Base-by-base conservation (phyloP, 2,888 invertebrate species). In the Platycheirus albimanus region DNA sequence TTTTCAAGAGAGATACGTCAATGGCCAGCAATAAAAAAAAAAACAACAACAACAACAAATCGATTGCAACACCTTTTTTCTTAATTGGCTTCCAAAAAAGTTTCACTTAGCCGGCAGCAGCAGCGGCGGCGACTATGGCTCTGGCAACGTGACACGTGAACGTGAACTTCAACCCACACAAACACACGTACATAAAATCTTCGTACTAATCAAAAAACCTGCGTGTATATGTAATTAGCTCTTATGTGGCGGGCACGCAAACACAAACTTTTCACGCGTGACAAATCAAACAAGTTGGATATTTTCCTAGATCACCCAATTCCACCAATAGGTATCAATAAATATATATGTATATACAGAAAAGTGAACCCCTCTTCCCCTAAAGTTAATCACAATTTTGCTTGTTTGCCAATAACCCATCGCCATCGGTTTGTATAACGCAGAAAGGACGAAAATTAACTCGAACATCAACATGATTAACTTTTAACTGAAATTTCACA, bases 401-500 rank as follows among this genome's bases (percentile, higher is more conserved):
- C n/a, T 30, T 51, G 47, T 33, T 15, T 24, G 11, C 19, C 15
- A 20, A 49, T 36, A 49, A 24, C n/a, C n/a, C n/a, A n/a, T 36
- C 20, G 6, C 36, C 41, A 33, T 56, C 15, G 69, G 30, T 24
- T 41, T n/a, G n/a, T n/a, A 30, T 15, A 67, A 61, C 58, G 51
- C 36, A 71, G 41, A 76, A 71, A 76, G 81, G 76, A 81, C 66
- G 54, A 67, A 80, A 70, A 75, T 75, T 64, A 80, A 80, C 70
- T 66, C 71, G 49, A 76, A 76, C 76, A 71, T 71, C 81, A 43
- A 76, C 61, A 76, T 76, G 76, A 76, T 81, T 81, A 76, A 81
- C 71, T 81, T 76, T 81, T 67, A 81, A 81, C 76, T 71, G 54
- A 81, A 81, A 76, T 71, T 72, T 81, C 67, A 76, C 76, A 76